Percentiles rank a stretch among this genome's conserved stretches.
Evolutionary conservation across 1,140 invertebrate species (phyloP).

Genomic region (Drosophila lacertosa): DNA sequence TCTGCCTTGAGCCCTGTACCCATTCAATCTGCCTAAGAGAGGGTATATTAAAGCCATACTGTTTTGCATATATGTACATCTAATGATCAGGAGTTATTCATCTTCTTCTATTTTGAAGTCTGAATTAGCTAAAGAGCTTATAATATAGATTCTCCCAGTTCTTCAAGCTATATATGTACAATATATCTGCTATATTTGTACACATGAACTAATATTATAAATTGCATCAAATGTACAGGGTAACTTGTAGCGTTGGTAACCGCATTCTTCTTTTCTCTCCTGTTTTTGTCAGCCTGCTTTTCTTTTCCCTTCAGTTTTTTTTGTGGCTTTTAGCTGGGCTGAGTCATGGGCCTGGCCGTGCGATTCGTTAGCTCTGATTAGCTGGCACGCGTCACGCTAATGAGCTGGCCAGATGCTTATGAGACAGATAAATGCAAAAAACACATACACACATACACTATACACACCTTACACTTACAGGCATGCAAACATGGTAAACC

Average conservation of each 20-base stretch:
- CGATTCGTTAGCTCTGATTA: constrained; percentile 72
- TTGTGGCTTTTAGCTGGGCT: constrained; percentile 40
- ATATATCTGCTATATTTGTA: too few relatives aligned
- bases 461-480: too few relatives aligned
- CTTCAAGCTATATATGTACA: too few relatives aligned
- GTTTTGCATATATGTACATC: too few relatives aligned
- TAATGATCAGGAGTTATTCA: too few relatives aligned
- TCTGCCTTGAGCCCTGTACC: neutral
- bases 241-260: neutral
- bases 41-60: too few relatives aligned
- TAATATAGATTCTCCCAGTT: too few relatives aligned
- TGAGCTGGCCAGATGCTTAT: constrained; percentile 41
- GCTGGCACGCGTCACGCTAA: constrained; percentile 77
- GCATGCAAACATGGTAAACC: neutral
- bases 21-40: neutral
- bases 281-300: constrained; percentile 11
- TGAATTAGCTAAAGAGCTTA: too few relatives aligned
- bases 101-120: too few relatives aligned
- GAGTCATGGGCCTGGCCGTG: constrained; percentile 51
- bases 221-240: neutral
- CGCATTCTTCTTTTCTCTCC: neutral
- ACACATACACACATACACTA: neutral
- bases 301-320: constrained; percentile 1
- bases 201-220: too few relatives aligned
- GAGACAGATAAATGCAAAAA: constrained; percentile 1